Conservation (phyloP, 2,797 vertebrate genomes). For the Pagetopsis macropterus region DNA sequence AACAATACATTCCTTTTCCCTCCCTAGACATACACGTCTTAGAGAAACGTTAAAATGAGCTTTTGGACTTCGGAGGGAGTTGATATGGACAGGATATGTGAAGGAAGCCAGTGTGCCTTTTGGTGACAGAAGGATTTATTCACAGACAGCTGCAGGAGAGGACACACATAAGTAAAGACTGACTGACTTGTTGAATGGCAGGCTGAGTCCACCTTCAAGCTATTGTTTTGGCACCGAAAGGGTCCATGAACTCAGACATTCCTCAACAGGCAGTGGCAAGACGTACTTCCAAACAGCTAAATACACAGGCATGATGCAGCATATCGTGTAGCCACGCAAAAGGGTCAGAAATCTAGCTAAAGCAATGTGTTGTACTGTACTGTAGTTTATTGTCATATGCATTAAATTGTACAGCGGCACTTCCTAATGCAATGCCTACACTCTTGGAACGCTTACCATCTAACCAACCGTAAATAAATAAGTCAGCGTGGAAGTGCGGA, state of each 20-base stretch:
- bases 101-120: constrained; percentile 58
- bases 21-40: constrained; percentile 3
- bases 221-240: constrained; percentile 54
- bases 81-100: constrained; percentile 38
- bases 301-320: constrained; percentile 10
- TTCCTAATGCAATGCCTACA: constrained; percentile 22
- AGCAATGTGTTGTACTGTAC: constrained; percentile 10
- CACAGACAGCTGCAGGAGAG: constrained; percentile 77
- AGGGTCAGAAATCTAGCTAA: background rate
- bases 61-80: constrained; percentile 31
- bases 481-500: constrained; percentile 53
- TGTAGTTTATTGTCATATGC: constrained; percentile 23
- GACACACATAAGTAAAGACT: constrained; percentile 57
- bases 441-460: constrained; percentile 32
- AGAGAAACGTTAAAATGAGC: constrained; percentile 16
- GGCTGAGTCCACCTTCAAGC: constrained; percentile 56
- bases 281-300: constrained; percentile 7
- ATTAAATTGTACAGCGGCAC: constrained; percentile 27
- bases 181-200: constrained; percentile 41
- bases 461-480: constrained; percentile 43
- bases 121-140: constrained; percentile 83
- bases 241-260: constrained; percentile 65
- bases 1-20: constrained; percentile 6
- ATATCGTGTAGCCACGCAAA: constrained; percentile 1
- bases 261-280: constrained; percentile 71